Conservation (phyloP, 2,888 invertebrate species). For the Conus canariensis region DNA sequence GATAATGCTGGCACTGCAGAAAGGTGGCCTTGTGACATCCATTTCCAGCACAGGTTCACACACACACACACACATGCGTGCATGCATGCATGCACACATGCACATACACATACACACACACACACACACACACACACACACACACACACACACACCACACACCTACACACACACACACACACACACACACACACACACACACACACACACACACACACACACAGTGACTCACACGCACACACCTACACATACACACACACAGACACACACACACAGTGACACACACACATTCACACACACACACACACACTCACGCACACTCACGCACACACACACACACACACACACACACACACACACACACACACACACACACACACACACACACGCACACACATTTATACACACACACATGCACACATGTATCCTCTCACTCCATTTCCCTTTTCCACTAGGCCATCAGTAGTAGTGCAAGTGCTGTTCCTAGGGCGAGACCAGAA, state of each 20-base stretch:
- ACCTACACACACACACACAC: not conserved
- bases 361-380: no score
- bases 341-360: conserved; percentile 14
- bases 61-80: no score
- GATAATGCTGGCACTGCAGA: no score
- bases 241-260: not conserved
- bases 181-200: not conserved
- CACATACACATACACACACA: not conserved
- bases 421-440: no score
- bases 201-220: not conserved
- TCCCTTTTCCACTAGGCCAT: no score
- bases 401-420: no score
- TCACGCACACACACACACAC: not conserved
- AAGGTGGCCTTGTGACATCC: no score
- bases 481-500: no score
- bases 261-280: not conserved
- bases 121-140: not conserved
- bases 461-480: no score
- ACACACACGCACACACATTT: no score
- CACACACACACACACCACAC: not conserved
- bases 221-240: not conserved
- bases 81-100: no score
- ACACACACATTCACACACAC: not conserved
- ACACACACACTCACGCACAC: not conserved
- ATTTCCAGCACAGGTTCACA: no score